Percentiles rank a stretch among this genome's conserved stretches.
phyloP scores from a whole-genome alignment of 1,140 invertebrate species.

The Drosophila bocki region DNA sequence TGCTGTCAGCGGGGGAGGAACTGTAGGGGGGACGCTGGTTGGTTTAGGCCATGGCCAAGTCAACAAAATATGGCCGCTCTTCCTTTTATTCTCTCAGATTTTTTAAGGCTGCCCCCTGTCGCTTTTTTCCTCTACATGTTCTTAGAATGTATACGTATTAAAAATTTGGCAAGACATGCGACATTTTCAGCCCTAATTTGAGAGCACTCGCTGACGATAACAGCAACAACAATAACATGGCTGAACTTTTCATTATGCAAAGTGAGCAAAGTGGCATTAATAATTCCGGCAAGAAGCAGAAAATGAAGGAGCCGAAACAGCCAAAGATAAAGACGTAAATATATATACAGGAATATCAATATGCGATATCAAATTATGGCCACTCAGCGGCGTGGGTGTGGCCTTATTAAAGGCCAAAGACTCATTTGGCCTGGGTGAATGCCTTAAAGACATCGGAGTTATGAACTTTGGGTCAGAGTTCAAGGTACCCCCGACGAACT shows the following conservation, averaged over 20 bases:
- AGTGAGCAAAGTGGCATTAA: conserved; percentile 63
- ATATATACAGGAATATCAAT: conserved; percentile 30
- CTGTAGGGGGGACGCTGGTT: background rate
- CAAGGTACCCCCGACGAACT: background rate
- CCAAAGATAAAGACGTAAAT: conserved; percentile 38
- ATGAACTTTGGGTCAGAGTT: conserved; percentile 9
- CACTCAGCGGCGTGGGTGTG: conserved; percentile 24
- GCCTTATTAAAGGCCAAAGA: conserved; percentile 16
- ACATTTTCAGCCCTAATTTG: conserved; percentile 69
- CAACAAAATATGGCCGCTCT: conserved; percentile 18
- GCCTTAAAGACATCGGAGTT: background rate
- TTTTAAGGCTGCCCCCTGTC: conserved; percentile 20
- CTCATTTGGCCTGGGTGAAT: background rate
- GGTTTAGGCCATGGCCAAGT: conserved; percentile 40
- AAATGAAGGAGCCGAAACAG: conserved; percentile 12
- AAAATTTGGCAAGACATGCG: conserved; percentile 62
- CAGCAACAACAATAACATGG: conserved; percentile 43
- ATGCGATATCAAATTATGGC: conserved; percentile 46
- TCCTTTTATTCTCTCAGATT: conserved; percentile 21
- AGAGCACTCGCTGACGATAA: conserved; percentile 54
- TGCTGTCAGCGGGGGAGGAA: conserved; percentile 33
- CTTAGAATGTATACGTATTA: conserved; percentile 35
- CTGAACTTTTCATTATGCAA: conserved; percentile 73
- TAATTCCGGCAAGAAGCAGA: conserved; percentile 38
- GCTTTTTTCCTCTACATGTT: conserved; percentile 21